Percentiles rank a stretch among this genome's conserved stretches.
phyloP scores from a whole-genome alignment of 2,888 invertebrate genomes.

The Syritta pipiens region DNA sequence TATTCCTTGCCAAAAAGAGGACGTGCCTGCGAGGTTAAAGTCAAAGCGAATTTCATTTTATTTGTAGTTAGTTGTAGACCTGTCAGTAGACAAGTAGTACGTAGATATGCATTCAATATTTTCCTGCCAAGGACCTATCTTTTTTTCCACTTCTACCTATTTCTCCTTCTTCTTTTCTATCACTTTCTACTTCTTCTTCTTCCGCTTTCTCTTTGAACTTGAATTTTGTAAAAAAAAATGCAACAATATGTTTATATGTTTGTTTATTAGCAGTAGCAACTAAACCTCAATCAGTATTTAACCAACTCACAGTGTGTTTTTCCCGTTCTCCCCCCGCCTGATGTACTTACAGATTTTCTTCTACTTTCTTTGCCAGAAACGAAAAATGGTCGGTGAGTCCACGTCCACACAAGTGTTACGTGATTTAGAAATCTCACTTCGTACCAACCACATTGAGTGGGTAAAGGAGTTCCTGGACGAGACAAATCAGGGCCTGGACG shows the following conservation, averaged over 20 bases:
- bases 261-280: slow-evolving; percentile 50
- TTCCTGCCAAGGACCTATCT: slow-evolving; percentile 36
- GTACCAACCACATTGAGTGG: slow-evolving; percentile 99
- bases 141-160: not conserved
- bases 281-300: slow-evolving; percentile 63
- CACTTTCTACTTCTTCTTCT: not conserved
- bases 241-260: slow-evolving; percentile 1
- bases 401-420: slow-evolving; percentile 98
- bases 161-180: slow-evolving; percentile 8
- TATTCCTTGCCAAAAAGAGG: too few relatives aligned
- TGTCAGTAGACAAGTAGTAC: too few relatives aligned
- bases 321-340: slow-evolving; percentile 62
- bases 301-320: slow-evolving; percentile 67
- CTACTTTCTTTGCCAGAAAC: slow-evolving; percentile 88
- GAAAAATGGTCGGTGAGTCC: slow-evolving; percentile 97
- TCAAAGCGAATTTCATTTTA: too few relatives aligned
- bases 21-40: too few relatives aligned
- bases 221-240: slow-evolving; percentile 3
- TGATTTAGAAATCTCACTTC: slow-evolving; percentile 98
- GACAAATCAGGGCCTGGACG: slow-evolving; percentile 96
- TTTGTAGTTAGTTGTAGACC: too few relatives aligned
- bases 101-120: slow-evolving; percentile 33
- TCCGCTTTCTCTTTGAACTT: slow-evolving; percentile 5
- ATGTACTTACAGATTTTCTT: slow-evolving; percentile 78
- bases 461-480: slow-evolving; percentile 98